phyloP scores from a whole-genome alignment of 2,888 invertebrate species.

The Chymomyza fuscimana region DNA sequence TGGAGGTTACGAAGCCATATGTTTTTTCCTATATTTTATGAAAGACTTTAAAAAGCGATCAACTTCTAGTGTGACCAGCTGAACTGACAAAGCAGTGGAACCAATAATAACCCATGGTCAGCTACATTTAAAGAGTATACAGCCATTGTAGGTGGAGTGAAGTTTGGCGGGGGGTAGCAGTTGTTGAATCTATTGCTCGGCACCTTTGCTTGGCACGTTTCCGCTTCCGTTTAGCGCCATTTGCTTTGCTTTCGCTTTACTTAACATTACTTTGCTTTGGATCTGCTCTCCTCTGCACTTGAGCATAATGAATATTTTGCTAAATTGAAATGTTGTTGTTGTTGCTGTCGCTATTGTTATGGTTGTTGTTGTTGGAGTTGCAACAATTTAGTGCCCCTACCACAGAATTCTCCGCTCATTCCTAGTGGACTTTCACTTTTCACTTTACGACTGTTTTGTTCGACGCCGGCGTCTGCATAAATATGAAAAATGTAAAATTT shows the following conservation, averaged over 20 bases:
- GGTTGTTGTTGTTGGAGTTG: neutral
- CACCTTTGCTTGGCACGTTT: conserved; percentile 62
- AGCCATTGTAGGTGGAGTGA: conserved; percentile 7
- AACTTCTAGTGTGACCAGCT: neutral
- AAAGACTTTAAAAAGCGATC: too few relatives aligned
- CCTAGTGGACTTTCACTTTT: conserved; percentile 8
- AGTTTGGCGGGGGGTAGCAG: conserved; percentile 20
- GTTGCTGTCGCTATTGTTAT: conserved; percentile 14
- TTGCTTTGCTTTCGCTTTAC: conserved; percentile 31
- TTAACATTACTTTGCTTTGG: neutral
- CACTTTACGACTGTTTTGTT: conserved; percentile 8
- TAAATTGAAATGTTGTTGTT: conserved; percentile 70
- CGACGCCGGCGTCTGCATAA: conserved; percentile 60
- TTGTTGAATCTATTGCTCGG: conserved; percentile 9
- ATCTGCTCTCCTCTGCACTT: conserved; percentile 49
- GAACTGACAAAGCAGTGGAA: neutral
- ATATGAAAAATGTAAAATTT: conserved; percentile 75
- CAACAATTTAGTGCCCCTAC: neutral
- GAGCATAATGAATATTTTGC: conserved; percentile 71
- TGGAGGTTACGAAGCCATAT: too few relatives aligned
- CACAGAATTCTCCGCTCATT: neutral
- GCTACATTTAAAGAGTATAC: neutral
- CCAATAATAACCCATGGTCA: neutral
- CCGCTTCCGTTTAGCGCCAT: conserved; percentile 70
- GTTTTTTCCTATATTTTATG: too few relatives aligned